These are phyloP conservation scores for Ptiloglossa arizonensis DNA, from an alignment of 1,140 invertebrate species.

Conservation along the genomic window DNA sequence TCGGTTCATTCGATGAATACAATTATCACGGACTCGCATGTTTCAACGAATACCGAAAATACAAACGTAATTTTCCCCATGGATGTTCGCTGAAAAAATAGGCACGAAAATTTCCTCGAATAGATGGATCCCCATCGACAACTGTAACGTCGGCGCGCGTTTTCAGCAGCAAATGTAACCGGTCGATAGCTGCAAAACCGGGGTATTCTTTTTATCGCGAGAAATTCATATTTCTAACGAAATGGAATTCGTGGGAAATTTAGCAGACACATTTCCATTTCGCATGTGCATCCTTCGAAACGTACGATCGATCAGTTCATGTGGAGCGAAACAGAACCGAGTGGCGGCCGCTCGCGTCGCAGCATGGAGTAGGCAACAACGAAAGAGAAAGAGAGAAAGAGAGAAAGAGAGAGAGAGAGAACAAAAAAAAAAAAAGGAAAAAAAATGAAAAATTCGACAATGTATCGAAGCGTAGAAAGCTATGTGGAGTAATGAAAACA, in stretches of 20 bases:
- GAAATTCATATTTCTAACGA: background rate
- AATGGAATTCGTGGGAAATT: conserved; percentile 15
- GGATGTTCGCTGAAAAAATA: too few species aligned
- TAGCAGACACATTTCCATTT: background rate
- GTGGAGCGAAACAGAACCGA: background rate
- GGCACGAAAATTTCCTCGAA: too few species aligned
- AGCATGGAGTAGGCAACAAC: background rate
- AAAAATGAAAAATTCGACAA: conserved; percentile 47
- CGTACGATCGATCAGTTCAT: background rate
- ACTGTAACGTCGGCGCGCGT: too few species aligned
- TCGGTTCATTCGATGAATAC: too few species aligned
- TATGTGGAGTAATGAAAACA: conserved; percentile 52
- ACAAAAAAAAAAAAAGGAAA: conserved; percentile 6
- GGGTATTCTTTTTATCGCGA: background rate
- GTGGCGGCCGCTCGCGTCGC: background rate
- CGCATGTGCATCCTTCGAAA: background rate
- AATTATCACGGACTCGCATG: too few species aligned
- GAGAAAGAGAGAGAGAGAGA: background rate
- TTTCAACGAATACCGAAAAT: too few species aligned
- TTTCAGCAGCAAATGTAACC: too few species aligned
- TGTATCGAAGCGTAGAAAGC: conserved; percentile 50
- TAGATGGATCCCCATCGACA: too few species aligned
- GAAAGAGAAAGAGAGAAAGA: conserved; percentile 36
- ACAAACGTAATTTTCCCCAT: too few species aligned
- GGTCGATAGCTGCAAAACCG: too few species aligned